Base-by-base conservation (phyloP, 2,888 invertebrate genomes). In the Apodemia duryi region DNA sequence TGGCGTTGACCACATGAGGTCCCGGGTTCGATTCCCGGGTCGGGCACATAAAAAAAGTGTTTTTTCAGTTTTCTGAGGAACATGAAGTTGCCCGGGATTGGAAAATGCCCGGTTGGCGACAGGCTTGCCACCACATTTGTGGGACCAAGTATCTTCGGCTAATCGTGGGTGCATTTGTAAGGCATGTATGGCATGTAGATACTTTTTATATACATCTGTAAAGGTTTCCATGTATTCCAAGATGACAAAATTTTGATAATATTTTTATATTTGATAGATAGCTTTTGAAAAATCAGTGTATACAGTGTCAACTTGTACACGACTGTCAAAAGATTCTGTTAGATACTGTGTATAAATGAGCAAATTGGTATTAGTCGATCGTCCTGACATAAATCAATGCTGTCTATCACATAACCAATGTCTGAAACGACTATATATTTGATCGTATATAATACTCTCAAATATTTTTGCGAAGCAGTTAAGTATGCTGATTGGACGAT, bases 401-500 rank as follows among this genome's bases (percentile, higher is more conserved):
- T 64, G 64, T 1, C n/a, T 64, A 6, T 41, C 29, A 43, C 29
- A 32, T 49, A 60, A 21, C 3, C 10, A 13, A 13, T 64, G 60
- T 32, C 43, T 61, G 5, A 64, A 9, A 60, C 49, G 61, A 60
- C 21, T 49, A 35, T 61, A 64, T 64, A 64, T 32, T n/a, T 60
- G 32, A 11, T 61, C 60, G 13, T 64, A 64, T 29, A 60, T 21
- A 9, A 57, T 29, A 13, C 41, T 29, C 60, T 64, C 64, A 13
- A 57, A 64, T 41, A 64, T 60, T 60, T 60, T 43, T 43, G 60
- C 60, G 32, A 60, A 64, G 11, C 63, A 63, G 28, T 29, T 62
- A 6, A 68, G 35, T 28, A 66, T 66, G 28, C 64, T 63, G 49
- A 68, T 66, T 28, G 64, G 66, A 38, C 66, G 49, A 51, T 68